Conservation (phyloP, 2,113 vertebrate genomes). For the Heptranchias perlo region DNA sequence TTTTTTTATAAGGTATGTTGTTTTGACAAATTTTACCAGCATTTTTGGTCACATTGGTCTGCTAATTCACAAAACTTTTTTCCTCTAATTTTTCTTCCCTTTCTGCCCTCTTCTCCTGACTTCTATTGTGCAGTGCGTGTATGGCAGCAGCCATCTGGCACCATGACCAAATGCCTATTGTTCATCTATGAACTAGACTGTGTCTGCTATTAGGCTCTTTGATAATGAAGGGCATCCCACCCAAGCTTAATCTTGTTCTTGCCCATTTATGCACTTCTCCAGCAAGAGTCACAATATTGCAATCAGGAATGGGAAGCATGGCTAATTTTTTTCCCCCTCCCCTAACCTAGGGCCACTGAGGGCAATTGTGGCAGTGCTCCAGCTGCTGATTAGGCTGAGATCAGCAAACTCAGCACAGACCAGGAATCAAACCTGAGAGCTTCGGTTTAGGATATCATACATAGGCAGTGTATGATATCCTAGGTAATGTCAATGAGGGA, state of each 20-base stretch:
- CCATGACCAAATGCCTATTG: not conserved
- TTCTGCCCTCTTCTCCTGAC: not conserved
- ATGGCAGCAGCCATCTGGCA: too few relatives aligned
- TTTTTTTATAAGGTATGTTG: slow-evolving; percentile 97
- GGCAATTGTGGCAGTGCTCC: not conserved
- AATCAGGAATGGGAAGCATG: not conserved
- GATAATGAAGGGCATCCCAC: not conserved
- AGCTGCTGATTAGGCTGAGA: not conserved
- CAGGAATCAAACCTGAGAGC: not conserved
- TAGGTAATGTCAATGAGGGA: not conserved
- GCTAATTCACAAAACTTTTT: not conserved
- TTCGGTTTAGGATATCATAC: too few relatives aligned
- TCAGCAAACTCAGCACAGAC: not conserved
- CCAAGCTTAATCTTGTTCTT: not conserved
- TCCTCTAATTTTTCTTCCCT: slow-evolving; percentile 15
- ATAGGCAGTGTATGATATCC: not conserved
- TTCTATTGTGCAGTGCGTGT: not conserved
- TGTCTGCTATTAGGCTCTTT: not conserved
- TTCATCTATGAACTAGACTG: not conserved
- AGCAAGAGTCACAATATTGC: not conserved
- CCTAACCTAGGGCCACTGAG: not conserved
- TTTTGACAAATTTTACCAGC: not conserved
- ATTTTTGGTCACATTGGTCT: slow-evolving; percentile 35
- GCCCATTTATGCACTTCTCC: not conserved
- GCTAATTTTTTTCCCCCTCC: not conserved